Evolutionary conservation across 2,888 invertebrate species (phyloP).

Genomic region (Machimus rusticus): DNA sequence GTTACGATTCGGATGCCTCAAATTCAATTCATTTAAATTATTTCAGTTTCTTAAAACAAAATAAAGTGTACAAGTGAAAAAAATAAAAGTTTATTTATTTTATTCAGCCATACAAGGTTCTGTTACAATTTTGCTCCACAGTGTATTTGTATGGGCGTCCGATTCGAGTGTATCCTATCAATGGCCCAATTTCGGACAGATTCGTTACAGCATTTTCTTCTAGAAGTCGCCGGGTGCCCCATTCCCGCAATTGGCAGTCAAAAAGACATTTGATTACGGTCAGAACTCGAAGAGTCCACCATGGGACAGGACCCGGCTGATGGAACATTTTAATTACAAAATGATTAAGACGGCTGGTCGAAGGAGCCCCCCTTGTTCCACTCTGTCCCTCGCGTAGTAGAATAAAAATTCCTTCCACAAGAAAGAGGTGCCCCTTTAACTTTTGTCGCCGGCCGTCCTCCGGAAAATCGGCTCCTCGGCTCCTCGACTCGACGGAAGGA

Average conservation of each 20-base stretch:
- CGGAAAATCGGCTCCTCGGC: background rate
- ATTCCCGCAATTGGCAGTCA: background rate
- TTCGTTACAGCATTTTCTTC: background rate
- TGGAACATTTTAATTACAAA: slow-evolving; percentile 35
- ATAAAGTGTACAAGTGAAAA: too few species aligned
- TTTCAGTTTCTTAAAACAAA: too few species aligned
- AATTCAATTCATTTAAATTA: too few species aligned
- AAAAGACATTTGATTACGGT: background rate
- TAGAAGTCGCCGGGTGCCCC: background rate
- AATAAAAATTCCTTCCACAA: slow-evolving; percentile 2
- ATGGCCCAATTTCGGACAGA: background rate
- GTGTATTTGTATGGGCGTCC: background rate
- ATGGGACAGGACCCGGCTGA: background rate
- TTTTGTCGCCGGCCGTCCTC: background rate
- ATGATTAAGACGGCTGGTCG: background rate
- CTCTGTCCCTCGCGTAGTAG: background rate
- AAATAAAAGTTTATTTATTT: too few species aligned
- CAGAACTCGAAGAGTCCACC: background rate
- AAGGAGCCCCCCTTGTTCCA: background rate
- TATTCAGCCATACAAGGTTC: too few species aligned
- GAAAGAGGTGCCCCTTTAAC: background rate
- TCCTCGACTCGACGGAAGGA: background rate
- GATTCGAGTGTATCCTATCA: background rate
- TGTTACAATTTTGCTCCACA: too few species aligned
- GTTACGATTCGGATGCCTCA: too few species aligned